Evolutionary conservation across 2,888 invertebrate species (phyloP), one percentile per base, ranked within the genome.

Genomic region (Cantharis rustica): DNA sequence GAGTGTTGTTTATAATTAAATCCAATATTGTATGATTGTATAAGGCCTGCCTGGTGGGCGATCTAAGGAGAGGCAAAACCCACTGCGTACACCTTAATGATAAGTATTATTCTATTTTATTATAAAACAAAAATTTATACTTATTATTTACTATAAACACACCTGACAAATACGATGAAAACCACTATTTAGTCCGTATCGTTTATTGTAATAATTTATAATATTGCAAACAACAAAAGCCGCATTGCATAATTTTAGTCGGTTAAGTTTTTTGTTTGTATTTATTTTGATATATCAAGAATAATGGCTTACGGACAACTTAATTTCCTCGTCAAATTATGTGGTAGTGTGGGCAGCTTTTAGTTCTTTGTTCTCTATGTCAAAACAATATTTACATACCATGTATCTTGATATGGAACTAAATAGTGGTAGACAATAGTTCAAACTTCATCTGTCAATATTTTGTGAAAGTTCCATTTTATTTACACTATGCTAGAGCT

Each of bases 11-110:
- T 66, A 66, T 66, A 66, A 66, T 20, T 66, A 66, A 66, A 66
- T 66, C 64, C 16, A 16, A 66, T 66, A 17, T 20, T 20, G 64
- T 20, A n/a, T 47, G 47, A 47, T 47, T 66, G 23, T 20, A 66
- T 66, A 66, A 20, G 82, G 82, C 72, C 79, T 75, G 74, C 27
- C 71, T n/a, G 23, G 82, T 82, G 79, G 82, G 82, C 79, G 81
- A 31, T 62, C 66, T 77, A 80, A 79, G 81, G 81, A 80, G 81
- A 80, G 81, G 76, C 76, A 61, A 78, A 80, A 71, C 82, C 82
- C 79, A 82, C 82, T 73, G 27, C 47, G 26, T 16, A n/a, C 17
- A 16, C 23, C 23, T 64, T 66, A 66, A 66, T 66, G 20, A 66
- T 63, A 63, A 63, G 13, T 66, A 66, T 66, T 20, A 47, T 47